A percentile compares a stretch with the other conserved stretches of the same genome.
These are phyloP conservation scores for Tachina lurida DNA, from an alignment of 2,888 invertebrate genomes.

Conservation along the genomic window DNA sequence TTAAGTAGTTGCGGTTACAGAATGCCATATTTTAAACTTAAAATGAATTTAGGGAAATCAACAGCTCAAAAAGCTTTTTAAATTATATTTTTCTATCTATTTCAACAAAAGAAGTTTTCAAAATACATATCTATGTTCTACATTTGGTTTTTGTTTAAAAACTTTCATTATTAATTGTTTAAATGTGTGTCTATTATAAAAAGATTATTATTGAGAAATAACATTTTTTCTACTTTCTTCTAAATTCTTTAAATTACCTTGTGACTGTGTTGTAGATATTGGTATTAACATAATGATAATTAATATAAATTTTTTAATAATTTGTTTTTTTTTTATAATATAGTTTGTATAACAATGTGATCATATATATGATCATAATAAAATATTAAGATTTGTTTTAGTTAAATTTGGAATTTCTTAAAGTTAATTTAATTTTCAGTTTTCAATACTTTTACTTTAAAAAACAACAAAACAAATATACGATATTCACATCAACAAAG, in stretches of 20 bases:
- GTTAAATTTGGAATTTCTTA: background rate
- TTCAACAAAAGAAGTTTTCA: background rate
- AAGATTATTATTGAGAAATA: slow-evolving; percentile 19
- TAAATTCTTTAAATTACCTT: slow-evolving; percentile 68
- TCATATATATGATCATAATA: slow-evolving; percentile 40
- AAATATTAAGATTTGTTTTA: slow-evolving; percentile 27
- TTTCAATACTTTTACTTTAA: slow-evolving; percentile 21
- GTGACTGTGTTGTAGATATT: slow-evolving; percentile 72
- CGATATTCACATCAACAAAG: background rate
- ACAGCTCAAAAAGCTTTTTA: slow-evolving; percentile 47
- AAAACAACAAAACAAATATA: slow-evolving; percentile 46
- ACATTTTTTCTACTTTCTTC: slow-evolving; percentile 56
- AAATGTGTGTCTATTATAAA: slow-evolving; percentile 67
- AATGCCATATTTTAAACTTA: background rate
- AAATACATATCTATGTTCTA: background rate
- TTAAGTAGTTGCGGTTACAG: no score
- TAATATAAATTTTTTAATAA: slow-evolving; percentile 39
- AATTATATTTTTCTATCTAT: slow-evolving; percentile 16
- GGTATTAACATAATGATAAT: slow-evolving; percentile 54
- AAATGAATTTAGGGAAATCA: background rate
- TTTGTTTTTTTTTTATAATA: slow-evolving; percentile 34
- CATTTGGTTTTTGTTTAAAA: slow-evolving; percentile 4
- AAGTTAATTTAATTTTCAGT: slow-evolving; percentile 14
- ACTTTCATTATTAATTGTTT: slow-evolving; percentile 53
- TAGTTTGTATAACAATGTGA: slow-evolving; percentile 69